Base-by-base conservation (phyloP, 1,140 invertebrate genomes). In the Plectrocnemia conspersa region DNA sequence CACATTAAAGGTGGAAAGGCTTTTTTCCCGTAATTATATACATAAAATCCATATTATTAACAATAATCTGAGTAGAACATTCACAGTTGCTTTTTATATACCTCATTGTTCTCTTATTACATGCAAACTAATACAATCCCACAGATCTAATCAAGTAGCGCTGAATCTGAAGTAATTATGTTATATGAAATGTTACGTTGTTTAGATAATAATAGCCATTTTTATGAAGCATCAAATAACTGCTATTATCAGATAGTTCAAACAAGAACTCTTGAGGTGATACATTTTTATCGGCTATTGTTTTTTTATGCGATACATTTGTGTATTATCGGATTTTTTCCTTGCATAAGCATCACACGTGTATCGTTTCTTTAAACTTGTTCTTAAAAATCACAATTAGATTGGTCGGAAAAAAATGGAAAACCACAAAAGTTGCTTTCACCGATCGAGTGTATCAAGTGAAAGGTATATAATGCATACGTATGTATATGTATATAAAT, bases 121-220 rank as follows among this genome's bases (percentile, higher is more conserved):
- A 45, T 23, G 22, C 18, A 23, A 22, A 58, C 45, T 50, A 54
- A 54, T 54, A 54, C 36, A 50, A 27, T 49, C 38, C 45, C 52
- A 50, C 53, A 36, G 15, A 29, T 2, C n/a, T 40, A 44, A 36
- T 52, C 36, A 21, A 33, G 52, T 44, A 18, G 41, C 9, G 15
- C 41, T 41, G 54, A 54, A 60, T 60, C 58, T 44, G 49, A 56
- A 56, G 58, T 54, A 45, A 54, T 21, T 25, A 41, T 45, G 46
- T 35, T 38, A 5, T 38, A 13, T 38, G 15, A 10, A 38, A n/a
- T n/a, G n/a, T n/a, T n/a, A n/a, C n/a, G n/a, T n/a, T n/a, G n/a
- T n/a, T n/a, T n/a, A n/a, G n/a, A n/a, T n/a, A n/a, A n/a, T n/a
- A n/a, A n/a, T n/a, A n/a, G n/a, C n/a, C n/a, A n/a, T n/a, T n/a